Evolutionary conservation across 2,888 invertebrate species (phyloP).

Genomic region (Lymantria monacha): DNA sequence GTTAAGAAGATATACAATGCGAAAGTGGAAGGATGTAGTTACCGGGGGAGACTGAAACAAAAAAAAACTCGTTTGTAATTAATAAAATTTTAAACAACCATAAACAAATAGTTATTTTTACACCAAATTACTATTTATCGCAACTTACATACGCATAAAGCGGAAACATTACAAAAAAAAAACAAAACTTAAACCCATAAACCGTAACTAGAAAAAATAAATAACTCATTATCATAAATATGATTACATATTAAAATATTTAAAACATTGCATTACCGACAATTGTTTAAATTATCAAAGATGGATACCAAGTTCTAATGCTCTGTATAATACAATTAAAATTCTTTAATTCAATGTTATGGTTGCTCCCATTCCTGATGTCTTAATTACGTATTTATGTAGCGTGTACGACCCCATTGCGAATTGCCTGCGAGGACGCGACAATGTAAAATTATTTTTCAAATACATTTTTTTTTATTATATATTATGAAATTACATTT

Average conservation of each 20-base stretch:
- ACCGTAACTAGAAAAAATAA: too few species aligned
- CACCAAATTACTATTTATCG: too few species aligned
- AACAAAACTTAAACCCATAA: too few species aligned
- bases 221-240: too few species aligned
- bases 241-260: neutral
- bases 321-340: slow-evolving; percentile 18
- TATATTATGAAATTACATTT: neutral
- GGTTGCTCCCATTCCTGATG: slow-evolving; percentile 22
- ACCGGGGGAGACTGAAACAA: too few species aligned
- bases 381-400: slow-evolving; percentile 22
- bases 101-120: too few species aligned
- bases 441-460: neutral
- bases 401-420: slow-evolving; percentile 4
- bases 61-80: too few species aligned
- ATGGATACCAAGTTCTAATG: slow-evolving; percentile 3
- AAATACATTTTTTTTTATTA: neutral
- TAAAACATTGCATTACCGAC: slow-evolving; percentile 10
- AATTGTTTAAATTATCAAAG: slow-evolving; percentile 15
- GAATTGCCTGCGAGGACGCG: slow-evolving; percentile 20
- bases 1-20: too few species aligned
- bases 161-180: too few species aligned
- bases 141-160: too few species aligned
- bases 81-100: too few species aligned
- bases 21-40: too few species aligned
- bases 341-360: slow-evolving; percentile 14